Percentiles rank a stretch among this genome's conserved stretches.
Conservation (phyloP, 2,113 vertebrate genomes). For the Empidonax traillii region DNA sequence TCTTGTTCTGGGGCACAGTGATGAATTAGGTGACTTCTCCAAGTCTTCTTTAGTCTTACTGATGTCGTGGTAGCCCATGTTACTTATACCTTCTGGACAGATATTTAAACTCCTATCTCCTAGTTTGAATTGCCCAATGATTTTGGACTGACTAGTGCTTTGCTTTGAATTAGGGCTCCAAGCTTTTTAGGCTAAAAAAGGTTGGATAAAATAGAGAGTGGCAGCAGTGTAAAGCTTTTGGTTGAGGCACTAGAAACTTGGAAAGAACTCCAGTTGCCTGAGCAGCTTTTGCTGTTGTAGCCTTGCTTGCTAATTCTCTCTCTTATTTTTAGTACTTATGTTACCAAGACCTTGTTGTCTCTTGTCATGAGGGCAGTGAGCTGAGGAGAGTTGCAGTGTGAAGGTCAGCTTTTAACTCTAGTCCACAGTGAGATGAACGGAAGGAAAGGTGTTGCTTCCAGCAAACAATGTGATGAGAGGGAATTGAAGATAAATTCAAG, state of each 20-base stretch:
- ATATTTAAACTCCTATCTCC: neutral
- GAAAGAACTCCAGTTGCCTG: neutral
- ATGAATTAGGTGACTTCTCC: neutral
- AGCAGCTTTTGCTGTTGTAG: neutral
- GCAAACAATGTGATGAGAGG: neutral
- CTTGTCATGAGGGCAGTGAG: constrained; percentile 28
- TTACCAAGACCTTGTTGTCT: neutral
- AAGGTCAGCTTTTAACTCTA: constrained; percentile 43
- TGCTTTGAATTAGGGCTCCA: neutral
- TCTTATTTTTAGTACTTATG: constrained; percentile 24
- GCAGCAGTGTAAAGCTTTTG: neutral
- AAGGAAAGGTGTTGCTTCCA: constrained; percentile 2
- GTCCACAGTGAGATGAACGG: neutral
- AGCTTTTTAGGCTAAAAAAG: neutral
- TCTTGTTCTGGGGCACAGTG: neutral
- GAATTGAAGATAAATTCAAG: constrained; percentile 21
- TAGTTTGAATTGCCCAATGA: neutral
- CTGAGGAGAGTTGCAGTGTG: constrained; percentile 15
- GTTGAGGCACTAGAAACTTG: neutral
- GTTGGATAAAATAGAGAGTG: neutral
- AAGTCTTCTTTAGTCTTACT: neutral
- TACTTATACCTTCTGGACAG: neutral
- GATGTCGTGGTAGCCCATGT: neutral
- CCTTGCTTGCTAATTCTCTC: neutral
- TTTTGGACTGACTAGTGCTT: neutral